These are phyloP conservation scores for Eupeodes corollae DNA, from an alignment of 1,140 invertebrate genomes.

Conservation along the genomic window DNA sequence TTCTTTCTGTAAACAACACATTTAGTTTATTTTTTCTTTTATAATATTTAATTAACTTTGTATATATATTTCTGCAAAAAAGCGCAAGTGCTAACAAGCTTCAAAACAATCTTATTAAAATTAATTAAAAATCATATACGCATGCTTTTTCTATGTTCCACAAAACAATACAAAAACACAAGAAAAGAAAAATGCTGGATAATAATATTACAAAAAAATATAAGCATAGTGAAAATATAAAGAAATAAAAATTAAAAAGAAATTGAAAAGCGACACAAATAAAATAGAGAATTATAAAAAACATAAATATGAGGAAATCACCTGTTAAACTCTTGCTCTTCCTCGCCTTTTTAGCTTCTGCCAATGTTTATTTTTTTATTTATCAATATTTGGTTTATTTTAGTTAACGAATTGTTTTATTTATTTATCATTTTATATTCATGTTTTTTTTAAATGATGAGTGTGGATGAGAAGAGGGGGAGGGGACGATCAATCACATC, in stretches of 20 bases:
- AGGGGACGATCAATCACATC: no score
- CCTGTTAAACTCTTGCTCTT: constrained; percentile 79
- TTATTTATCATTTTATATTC: constrained; percentile 5
- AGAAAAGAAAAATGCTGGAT: background rate
- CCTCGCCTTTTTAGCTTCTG: constrained; percentile 87
- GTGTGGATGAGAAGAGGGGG: no score
- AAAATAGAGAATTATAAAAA: no score
- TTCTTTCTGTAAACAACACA: background rate
- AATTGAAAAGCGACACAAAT: background rate
- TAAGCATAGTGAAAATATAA: constrained; percentile 4
- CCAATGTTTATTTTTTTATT: constrained; percentile 10
- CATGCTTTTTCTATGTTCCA: background rate
- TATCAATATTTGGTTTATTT: constrained; percentile 9
- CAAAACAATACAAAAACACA: background rate
- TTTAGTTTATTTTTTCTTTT: background rate
- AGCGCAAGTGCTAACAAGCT: no score
- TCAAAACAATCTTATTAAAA: background rate
- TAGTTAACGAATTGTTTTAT: constrained; percentile 12
- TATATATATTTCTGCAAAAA: background rate
- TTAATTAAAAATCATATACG: background rate
- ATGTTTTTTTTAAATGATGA: constrained; percentile 8
- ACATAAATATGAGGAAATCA: constrained; percentile 39
- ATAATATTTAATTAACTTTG: background rate
- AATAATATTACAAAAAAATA: background rate
- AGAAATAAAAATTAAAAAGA: constrained; percentile 4